Conservation (phyloP, 2,888 invertebrate species). For the Xestoiulus laeticollis region DNA sequence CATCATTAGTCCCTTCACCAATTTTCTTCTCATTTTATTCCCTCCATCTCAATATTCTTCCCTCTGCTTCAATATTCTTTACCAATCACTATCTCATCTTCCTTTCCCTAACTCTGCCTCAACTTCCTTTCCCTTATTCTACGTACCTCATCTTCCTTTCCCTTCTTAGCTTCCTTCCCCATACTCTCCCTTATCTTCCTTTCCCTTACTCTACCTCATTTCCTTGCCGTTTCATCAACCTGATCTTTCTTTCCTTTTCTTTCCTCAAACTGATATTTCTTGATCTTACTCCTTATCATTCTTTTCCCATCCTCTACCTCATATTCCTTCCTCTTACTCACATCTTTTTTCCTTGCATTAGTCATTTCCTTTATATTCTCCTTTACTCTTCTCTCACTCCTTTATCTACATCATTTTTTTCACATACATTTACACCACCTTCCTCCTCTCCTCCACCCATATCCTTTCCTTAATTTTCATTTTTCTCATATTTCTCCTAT, state of each 20-base stretch:
- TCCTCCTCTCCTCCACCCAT: not conserved
- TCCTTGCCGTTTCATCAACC: not conserved
- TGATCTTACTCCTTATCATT: not conserved
- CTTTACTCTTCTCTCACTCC: not conserved
- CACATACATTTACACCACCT: not conserved
- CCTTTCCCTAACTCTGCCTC: conserved; percentile 8
- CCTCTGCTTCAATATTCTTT: not conserved
- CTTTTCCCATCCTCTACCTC: not conserved
- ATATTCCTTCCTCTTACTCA: not conserved
- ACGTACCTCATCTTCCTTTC: not conserved
- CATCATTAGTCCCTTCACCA: not conserved
- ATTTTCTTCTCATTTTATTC: not conserved
- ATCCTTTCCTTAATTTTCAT: not conserved
- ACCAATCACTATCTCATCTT: not conserved
- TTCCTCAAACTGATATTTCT: too few relatives aligned
- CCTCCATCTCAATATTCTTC: not conserved
- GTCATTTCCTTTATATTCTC: too few relatives aligned
- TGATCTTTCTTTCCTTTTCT: not conserved
- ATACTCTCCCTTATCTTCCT: not conserved
- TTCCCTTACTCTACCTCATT: not conserved
- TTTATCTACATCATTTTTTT: not conserved
- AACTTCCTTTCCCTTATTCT: conserved; percentile 6
- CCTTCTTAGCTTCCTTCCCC: not conserved
- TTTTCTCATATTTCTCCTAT: not conserved
- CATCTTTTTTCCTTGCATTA: too few relatives aligned